phyloP scores from a whole-genome alignment of 2,113 vertebrate species.

The Lonchura striata region DNA sequence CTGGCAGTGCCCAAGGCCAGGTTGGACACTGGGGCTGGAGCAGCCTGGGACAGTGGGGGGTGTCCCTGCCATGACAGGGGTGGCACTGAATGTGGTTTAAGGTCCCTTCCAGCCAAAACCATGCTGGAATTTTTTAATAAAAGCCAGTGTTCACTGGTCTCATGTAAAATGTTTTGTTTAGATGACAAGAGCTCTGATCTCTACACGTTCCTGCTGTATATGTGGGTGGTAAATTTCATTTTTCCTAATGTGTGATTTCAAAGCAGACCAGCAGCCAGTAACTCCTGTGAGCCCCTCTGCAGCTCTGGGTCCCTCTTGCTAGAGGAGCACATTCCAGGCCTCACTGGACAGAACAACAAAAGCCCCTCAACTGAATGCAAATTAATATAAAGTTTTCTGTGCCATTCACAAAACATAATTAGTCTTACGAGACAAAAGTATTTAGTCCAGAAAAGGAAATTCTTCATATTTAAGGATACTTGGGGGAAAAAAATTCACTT shows the following conservation, averaged over 20 bases:
- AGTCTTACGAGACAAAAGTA: slow-evolving; percentile 1
- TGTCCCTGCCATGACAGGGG: not conserved
- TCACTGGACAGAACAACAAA: not conserved
- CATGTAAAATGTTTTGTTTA: not conserved
- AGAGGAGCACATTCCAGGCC: not conserved
- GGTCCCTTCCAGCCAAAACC: not conserved
- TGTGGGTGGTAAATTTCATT: not conserved
- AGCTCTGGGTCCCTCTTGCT: not conserved
- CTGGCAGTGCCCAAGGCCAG: not conserved
- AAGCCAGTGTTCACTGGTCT: not conserved
- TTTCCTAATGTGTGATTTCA: not conserved
- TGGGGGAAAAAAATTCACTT: not conserved
- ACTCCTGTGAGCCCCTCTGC: not conserved
- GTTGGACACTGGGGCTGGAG: not conserved
- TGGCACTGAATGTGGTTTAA: accelerated
- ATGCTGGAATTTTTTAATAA: not conserved
- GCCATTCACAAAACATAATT: slow-evolving; percentile 9
- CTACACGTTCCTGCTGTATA: not conserved
- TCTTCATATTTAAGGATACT: not conserved
- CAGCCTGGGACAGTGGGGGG: not conserved
- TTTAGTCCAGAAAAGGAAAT: not conserved
- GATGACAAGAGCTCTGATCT: not conserved
- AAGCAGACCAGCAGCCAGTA: not conserved
- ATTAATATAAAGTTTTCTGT: not conserved
- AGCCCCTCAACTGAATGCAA: not conserved